Evolutionary conservation across 2,797 vertebrate genomes (phyloP), one percentile per base, ranked within the genome.

Genomic region (Luscinia megarhynchos): DNA sequence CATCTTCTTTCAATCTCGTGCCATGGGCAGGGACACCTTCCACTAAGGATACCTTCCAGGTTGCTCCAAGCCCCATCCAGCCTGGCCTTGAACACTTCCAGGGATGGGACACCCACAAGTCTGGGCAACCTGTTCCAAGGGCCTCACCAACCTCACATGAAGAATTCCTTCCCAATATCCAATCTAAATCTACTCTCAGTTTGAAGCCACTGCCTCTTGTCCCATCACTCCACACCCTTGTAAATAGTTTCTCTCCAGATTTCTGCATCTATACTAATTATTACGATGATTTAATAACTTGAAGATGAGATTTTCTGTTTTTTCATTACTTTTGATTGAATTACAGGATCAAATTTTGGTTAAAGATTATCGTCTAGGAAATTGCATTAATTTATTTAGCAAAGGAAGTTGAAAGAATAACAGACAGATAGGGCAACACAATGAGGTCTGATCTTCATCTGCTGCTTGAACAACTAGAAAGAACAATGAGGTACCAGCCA

Each of bases 11-110:
- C n/a, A 64, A 14, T 19, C 14, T 29, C 0, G 0, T 63, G 43
- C 63, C 50, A 40, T 36, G 9, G 43, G 21, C 38, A 89, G 58
- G 24, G 29, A 40, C 64, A 38, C 8, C 12, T 58, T 19, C 24
- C 38, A 20, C 29, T 2, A 3, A 0, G 46, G 46, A 48, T 22
- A 48, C 46, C 46, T 48, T 9, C 45, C 58, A 77, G 51, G 21
- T 0, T 10, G 15, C 51, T 58, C 38, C 36, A 57, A 63, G 11
- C 50, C 43, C 14, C 0, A 0, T 45, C 10, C 64, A 83, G 3
- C 53, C 24, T 27, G 24, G 51, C 18, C 66, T 36, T 19, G 38
- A 2, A 12, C n/a, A 45, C 7, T 51, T 1, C 36, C 36, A 76
- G 36, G 43, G 27, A 18, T 2, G 48, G 50, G 43, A 57, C 23